Evolutionary conservation across 2,888 invertebrate species (phyloP).

Genomic region (Caenorhabditis sp.): DNA sequence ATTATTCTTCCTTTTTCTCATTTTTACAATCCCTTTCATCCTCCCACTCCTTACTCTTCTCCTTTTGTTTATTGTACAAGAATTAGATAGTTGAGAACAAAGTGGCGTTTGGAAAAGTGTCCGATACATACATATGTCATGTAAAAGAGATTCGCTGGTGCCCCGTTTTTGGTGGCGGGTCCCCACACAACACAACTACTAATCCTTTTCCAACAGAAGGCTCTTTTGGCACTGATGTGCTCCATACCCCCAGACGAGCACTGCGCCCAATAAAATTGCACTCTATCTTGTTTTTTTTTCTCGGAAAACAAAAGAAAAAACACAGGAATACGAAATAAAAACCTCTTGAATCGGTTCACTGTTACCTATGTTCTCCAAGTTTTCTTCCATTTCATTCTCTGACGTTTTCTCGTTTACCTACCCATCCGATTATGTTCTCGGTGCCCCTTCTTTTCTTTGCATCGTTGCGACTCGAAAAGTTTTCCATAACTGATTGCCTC

Average conservation of each 20-base stretch:
- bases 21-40: slow-evolving; percentile 2
- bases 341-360: slow-evolving; percentile 2
- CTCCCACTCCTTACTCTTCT: not conserved
- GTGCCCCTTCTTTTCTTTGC: slow-evolving; percentile 17
- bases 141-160: slow-evolving; percentile 56
- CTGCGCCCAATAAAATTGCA: slow-evolving; percentile 55
- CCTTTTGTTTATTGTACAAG: slow-evolving; percentile 60
- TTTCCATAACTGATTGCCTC: slow-evolving; percentile 57
- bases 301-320: not conserved
- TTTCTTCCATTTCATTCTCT: slow-evolving; percentile 16
- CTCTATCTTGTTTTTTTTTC: slow-evolving; percentile 40
- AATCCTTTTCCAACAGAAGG: slow-evolving; percentile 63
- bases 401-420: slow-evolving; percentile 26
- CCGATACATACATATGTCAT: slow-evolving; percentile 64
- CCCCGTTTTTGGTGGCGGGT: slow-evolving; percentile 58
- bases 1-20: not conserved
- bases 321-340: slow-evolving; percentile 4
- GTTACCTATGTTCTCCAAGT: not conserved
- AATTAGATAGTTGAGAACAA: slow-evolving; percentile 61
- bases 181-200: slow-evolving; percentile 55
- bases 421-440: slow-evolving; percentile 48
- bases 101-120: slow-evolving; percentile 43
- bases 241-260: slow-evolving; percentile 24
- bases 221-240: slow-evolving; percentile 51
- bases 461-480: slow-evolving; percentile 50